These are phyloP conservation scores for Sepiola atlantica DNA, from an alignment of 2,888 invertebrate genomes.

Conservation along the genomic window DNA sequence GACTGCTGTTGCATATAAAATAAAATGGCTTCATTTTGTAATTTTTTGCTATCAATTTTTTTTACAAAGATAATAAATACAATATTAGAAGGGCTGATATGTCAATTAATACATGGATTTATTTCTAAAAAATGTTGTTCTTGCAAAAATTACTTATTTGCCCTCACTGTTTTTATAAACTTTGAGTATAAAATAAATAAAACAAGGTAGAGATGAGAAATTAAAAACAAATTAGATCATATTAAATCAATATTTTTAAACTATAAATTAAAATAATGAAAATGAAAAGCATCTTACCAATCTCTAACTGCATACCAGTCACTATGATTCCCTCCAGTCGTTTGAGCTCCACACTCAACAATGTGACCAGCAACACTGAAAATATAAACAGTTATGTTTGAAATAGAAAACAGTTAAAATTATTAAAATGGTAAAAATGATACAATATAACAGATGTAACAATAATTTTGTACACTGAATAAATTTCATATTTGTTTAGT, in stretches of 20 bases:
- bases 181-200: not conserved
- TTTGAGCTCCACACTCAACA: slow-evolving; percentile 78
- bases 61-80: no score
- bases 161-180: no score
- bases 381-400: not conserved
- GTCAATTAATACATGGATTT: no score
- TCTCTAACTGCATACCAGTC: slow-evolving; percentile 76
- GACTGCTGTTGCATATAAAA: no score
- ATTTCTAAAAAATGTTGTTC: no score
- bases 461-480: not conserved
- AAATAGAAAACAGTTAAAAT: not conserved
- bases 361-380: slow-evolving; percentile 77
- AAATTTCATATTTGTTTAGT: not conserved
- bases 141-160: no score
- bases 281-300: slow-evolving; percentile 68
- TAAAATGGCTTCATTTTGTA: no score
- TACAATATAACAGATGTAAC: not conserved
- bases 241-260: not conserved
- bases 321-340: slow-evolving; percentile 77
- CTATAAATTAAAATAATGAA: not conserved
- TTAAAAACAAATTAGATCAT: not conserved
- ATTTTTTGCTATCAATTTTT: no score
- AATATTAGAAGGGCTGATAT: no score
- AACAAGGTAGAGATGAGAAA: not conserved
- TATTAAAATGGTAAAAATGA: not conserved